Base-by-base conservation (phyloP, 2,797 vertebrate species). In the Crypturellus tataupa region DNA sequence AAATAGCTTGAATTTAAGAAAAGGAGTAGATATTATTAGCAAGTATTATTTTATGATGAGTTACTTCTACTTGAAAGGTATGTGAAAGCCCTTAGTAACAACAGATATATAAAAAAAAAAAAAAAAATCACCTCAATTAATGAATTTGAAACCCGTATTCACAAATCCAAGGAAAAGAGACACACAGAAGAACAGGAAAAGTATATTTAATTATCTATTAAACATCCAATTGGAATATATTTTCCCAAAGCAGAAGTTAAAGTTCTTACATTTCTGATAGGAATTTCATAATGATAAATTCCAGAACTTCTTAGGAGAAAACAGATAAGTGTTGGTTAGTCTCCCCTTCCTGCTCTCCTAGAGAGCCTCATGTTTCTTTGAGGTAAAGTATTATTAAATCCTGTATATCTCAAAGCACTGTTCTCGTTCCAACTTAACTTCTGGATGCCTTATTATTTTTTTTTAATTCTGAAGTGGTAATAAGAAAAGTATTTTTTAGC, bases 191-290 rank as follows among this genome's bases (percentile, higher is more conserved):
- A 95, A 95, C 87, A 94, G 92, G 91, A 97, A 96, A 93, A 94
- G 76, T 83, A 76, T 90, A 91, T 98, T 98, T 98, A 97, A 97
- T 98, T 97, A 97, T 97, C 95, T 97, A 96, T 96, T 96, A 96
- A 97, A 97, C 56, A 94, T 96, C 91, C 87, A 95, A 95, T 77
- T 90, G 93, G 95, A 97, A 95, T 85, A 91, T 81, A 96, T 95
- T 96, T 93, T 71, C 87, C 69, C 56, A 80, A 93, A 95, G 89
- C 51, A 87, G 69, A 95, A 89, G 71, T 77, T 70, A 70, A 92
- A 96, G 75, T 35, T 76, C 93, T 94, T 93, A 80, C 23, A 72
- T 73, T 95, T 80, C 84, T 87, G 65, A 53, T 81, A 94, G 64
- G 58, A 90, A 93, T 62, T 95, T 89, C 79, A 78, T 86, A 83